Conservation (phyloP, 2,888 invertebrate genomes). For the Clusia tigrina region DNA sequence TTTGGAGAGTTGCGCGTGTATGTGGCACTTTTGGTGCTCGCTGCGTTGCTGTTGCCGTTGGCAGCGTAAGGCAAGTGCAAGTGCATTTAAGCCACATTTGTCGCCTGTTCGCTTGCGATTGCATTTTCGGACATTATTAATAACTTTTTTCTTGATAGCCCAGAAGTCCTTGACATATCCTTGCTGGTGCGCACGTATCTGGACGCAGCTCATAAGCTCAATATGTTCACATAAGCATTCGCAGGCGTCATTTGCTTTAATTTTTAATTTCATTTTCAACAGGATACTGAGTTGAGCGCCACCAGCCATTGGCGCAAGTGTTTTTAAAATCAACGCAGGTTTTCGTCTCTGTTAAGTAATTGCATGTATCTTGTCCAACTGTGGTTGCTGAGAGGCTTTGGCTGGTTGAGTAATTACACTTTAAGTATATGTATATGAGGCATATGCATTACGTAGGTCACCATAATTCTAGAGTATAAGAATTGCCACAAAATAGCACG, state of each 20-base stretch:
- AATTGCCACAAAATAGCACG: no score
- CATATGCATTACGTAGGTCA: no score
- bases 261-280: conserved; percentile 10
- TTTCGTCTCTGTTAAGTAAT: not conserved
- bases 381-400: no score
- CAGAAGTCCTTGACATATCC: not conserved
- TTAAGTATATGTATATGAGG: no score
- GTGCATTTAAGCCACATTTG: not conserved
- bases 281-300: no score
- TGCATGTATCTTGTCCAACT: not conserved
- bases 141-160: not conserved
- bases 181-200: not conserved
- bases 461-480: no score
- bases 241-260: not conserved
- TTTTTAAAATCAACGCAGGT: not conserved
- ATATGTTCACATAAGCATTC: not conserved
- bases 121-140: conserved; percentile 1
- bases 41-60: not conserved
- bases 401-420: no score
- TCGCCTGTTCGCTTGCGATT: not conserved
- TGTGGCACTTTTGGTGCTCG: no score
- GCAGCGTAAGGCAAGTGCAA: not conserved
- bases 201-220: not conserved
- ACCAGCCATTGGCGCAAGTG: not conserved
- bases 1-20: no score